Base-by-base conservation (phyloP, 2,888 invertebrate species). In the Drosophila koepferae region DNA sequence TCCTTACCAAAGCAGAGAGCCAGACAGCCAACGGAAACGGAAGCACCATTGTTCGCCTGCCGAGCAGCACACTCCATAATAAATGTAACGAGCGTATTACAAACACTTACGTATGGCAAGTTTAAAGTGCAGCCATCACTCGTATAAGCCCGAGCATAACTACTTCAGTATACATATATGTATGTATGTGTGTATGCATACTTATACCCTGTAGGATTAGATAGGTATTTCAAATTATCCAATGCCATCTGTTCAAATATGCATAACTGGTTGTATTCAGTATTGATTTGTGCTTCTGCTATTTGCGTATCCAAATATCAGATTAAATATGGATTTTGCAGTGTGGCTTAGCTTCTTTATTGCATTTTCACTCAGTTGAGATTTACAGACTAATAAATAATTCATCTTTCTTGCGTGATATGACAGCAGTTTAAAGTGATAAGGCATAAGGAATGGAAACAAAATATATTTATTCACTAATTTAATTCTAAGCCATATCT, bases 1-100 rank as follows among this genome's bases (percentile, higher is more conserved):
- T 62, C 67, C 79, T 63, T 58, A 53, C 70, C 54, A 71, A 14
- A 14, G 53, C 49, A 41, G 43, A 71, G 18, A 14, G 53, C 49
- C 55, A 56, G 55, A 56, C 55, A 56, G 34, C 70, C 55, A 74
- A 56, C 53, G 63, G 70, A 41, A 55, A 28, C 53, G 55, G 12
- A 43, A n/a, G 40, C n/a, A 18, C 34, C 70, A 78, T 82, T 82
- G 85, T 85, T 82, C 64, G 69, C 56, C 46, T 56, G 65, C 44
- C 38, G 65, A 65, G 58, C 49, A 53, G 55, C 53, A 55, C 77
- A 81, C 86, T 85, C 86, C 88, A 85, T 85, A 86, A 88, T 88
- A 86, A 83, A 88, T 85, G 83, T 80, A 85, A 86, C 86, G 86
- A 86, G 86, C 85, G 75, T 73, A 83, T 85, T 86, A 81, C 88